Percentiles rank a stretch among this genome's conserved stretches.
These are phyloP conservation scores for Recurvirostra avosetta DNA, from an alignment of 2,113 vertebrate species.

Conservation along the genomic window DNA sequence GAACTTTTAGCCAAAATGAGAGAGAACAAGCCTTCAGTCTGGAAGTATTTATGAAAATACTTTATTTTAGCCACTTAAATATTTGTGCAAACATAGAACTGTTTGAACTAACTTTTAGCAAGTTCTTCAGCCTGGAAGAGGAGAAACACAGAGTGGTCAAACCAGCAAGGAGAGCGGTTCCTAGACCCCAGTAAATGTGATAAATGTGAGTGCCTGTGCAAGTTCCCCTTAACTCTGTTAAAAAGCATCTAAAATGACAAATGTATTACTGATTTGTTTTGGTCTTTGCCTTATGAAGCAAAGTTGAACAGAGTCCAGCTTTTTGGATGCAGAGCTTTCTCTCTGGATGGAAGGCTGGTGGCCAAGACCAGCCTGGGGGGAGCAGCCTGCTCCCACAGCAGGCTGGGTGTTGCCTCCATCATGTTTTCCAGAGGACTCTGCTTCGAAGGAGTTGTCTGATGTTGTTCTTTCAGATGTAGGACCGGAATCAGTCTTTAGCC, in stretches of 20 bases:
- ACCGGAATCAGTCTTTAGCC: not conserved
- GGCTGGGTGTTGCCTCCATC: not conserved
- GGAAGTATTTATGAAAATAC: not conserved
- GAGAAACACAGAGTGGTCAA: not conserved
- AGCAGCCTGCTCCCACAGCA: fast-evolving
- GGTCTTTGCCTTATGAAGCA: not conserved
- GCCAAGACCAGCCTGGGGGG: not conserved
- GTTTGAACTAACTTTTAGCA: not conserved
- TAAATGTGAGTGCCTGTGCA: not conserved
- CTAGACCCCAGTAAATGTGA: not conserved
- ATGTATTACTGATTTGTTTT: not conserved
- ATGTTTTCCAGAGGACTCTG: not conserved
- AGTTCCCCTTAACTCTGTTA: fast-evolving
- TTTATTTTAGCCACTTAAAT: not conserved
- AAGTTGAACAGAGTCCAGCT: not conserved
- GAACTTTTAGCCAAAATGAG: not conserved
- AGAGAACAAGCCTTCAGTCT: not conserved
- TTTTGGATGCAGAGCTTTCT: not conserved
- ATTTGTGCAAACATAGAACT: not conserved
- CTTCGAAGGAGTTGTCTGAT: not conserved
- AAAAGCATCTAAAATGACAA: fast-evolving
- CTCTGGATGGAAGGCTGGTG: not conserved
- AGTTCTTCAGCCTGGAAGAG: not conserved
- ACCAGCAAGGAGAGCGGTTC: not conserved
- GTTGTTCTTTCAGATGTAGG: not conserved